Conservation (phyloP, 2,113 vertebrate species). For the Rhea pennata region DNA sequence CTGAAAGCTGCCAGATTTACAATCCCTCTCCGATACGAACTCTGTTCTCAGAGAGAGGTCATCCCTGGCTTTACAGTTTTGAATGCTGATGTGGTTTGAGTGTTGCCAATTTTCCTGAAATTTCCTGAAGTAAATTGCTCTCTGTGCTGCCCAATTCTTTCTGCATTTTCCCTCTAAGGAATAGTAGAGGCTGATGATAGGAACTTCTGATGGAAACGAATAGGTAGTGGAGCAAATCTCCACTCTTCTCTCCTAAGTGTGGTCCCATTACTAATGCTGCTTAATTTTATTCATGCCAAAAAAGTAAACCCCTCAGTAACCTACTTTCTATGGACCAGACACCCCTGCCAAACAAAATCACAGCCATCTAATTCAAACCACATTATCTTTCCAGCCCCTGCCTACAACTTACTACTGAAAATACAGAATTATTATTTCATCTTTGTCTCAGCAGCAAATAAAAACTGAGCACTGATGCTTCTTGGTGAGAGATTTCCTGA, state of each 20-base stretch:
- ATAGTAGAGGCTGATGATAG: background rate
- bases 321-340: background rate
- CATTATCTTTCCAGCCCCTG: background rate
- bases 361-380: background rate
- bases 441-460: background rate
- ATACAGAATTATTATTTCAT: background rate
- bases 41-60: constrained; percentile 26
- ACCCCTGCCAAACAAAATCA: background rate
- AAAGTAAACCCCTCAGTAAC: background rate
- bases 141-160: background rate
- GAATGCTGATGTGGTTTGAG: constrained; percentile 35
- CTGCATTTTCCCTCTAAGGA: constrained; percentile 38
- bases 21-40: background rate
- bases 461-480: background rate
- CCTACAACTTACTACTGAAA: background rate
- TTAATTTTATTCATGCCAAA: background rate
- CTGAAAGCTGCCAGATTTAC: constrained; percentile 5
- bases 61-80: background rate
- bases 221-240: background rate
- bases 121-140: constrained; percentile 16
- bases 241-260: background rate
- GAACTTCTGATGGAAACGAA: background rate
- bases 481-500: background rate
- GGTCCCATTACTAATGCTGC: background rate
- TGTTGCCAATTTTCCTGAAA: constrained; percentile 38